Conservation (phyloP, 1,140 invertebrate species). For the Halictus rubicundus region DNA sequence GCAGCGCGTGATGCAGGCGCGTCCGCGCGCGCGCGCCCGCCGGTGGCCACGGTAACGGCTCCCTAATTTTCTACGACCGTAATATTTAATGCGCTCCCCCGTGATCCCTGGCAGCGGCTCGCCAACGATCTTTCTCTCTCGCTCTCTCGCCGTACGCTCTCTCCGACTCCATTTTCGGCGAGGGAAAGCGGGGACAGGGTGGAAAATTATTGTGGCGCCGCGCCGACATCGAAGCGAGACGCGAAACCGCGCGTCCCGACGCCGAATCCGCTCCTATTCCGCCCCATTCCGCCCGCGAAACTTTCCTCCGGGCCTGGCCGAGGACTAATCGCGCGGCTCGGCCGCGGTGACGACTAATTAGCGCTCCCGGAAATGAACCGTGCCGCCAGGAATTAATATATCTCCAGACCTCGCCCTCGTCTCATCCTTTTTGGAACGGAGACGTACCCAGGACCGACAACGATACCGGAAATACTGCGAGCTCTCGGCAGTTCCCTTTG, state of each 20-base stretch:
- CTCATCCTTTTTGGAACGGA: background rate
- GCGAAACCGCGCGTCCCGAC: constrained; percentile 6
- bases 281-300: constrained; percentile 1
- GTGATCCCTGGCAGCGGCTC: background rate
- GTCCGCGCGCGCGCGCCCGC: background rate
- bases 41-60: constrained; percentile 31
- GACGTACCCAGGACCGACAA: background rate
- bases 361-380: constrained; percentile 64
- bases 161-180: constrained; percentile 29
- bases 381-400: constrained; percentile 55
- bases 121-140: background rate
- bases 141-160: background rate
- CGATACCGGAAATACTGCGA: too few species aligned
- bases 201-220: constrained; percentile 73
- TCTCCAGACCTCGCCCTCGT: background rate
- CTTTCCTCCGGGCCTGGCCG: background rate
- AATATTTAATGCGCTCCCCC: constrained; percentile 69
- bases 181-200: constrained; percentile 44
- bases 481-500: background rate
- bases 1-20: background rate
- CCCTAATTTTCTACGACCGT: constrained; percentile 71
- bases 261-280: background rate
- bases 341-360: constrained; percentile 66
- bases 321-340: constrained; percentile 24
- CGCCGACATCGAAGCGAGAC: constrained; percentile 54